phyloP scores from a whole-genome alignment of 2,797 vertebrate species.

The Sebastes jordani region DNA sequence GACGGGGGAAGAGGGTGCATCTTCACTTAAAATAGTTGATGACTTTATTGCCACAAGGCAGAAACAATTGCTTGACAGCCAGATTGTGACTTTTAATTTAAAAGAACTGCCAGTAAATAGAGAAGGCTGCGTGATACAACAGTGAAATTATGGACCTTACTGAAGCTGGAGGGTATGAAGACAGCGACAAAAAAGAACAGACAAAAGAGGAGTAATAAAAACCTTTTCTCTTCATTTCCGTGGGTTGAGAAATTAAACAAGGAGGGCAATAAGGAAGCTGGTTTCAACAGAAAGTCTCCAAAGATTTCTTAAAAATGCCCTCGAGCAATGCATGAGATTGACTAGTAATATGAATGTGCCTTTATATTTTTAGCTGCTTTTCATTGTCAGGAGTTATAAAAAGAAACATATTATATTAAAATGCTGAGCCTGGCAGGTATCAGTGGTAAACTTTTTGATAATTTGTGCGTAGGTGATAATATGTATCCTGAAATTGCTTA shows the following conservation, averaged over 20 bases:
- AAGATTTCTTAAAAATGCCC: slow-evolving; percentile 61
- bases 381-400: slow-evolving; percentile 51
- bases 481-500: not conserved
- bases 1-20: slow-evolving; percentile 59
- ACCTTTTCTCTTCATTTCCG: slow-evolving; percentile 46
- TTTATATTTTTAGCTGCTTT: slow-evolving; percentile 54
- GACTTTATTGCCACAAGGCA: slow-evolving; percentile 75
- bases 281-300: slow-evolving; percentile 51
- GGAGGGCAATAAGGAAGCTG: slow-evolving; percentile 51
- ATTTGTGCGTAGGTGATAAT: slow-evolving; percentile 1
- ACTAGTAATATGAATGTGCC: slow-evolving; percentile 50
- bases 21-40: slow-evolving; percentile 77
- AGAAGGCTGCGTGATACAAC: slow-evolving; percentile 58
- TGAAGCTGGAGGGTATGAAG: slow-evolving; percentile 56
- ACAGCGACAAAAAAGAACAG: slow-evolving; percentile 44
- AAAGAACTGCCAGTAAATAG: slow-evolving; percentile 74
- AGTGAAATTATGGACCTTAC: slow-evolving; percentile 66
- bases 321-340: slow-evolving; percentile 43
- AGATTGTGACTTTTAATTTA: slow-evolving; percentile 83
- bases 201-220: slow-evolving; percentile 34
- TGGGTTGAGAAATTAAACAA: slow-evolving; percentile 65
- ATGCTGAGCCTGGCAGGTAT: slow-evolving; percentile 21
- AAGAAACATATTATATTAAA: slow-evolving; percentile 27
- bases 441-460: slow-evolving; percentile 14
- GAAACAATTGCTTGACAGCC: slow-evolving; percentile 75